A percentile compares a stretch with the other conserved stretches of the same genome.
Evolutionary conservation across 2,797 vertebrate genomes (phyloP).

Genomic region (Darevskia nairensis): DNA sequence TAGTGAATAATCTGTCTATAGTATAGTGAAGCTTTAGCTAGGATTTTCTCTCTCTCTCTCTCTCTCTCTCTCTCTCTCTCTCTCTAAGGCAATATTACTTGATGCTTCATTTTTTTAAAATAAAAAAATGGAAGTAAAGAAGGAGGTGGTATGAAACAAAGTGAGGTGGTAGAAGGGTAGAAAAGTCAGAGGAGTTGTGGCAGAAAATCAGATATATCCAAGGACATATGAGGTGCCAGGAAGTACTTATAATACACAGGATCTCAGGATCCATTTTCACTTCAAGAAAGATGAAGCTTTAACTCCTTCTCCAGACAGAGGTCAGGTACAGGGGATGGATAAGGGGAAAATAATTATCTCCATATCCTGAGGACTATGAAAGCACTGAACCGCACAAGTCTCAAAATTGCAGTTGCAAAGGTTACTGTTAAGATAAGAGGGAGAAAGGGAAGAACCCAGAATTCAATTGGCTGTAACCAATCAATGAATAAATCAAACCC

Average conservation of each 20-base stretch:
- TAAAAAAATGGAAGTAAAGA: not conserved
- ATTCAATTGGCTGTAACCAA: not conserved
- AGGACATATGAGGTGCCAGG: not conserved
- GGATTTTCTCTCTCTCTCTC: not conserved
- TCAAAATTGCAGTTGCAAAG: not conserved
- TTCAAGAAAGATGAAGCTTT: constrained; percentile 5
- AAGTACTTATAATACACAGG: not conserved
- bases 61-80: too few species aligned
- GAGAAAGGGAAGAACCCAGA: not conserved
- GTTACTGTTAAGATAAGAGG: not conserved
- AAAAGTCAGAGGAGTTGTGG: not conserved
- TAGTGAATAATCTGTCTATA: not conserved
- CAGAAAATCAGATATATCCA: not conserved
- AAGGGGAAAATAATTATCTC: not conserved
- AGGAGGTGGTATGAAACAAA: not conserved
- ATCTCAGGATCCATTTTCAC: not conserved
- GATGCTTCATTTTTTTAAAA: not conserved
- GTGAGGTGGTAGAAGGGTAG: not conserved
- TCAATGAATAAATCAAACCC: not conserved
- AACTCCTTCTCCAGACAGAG: not conserved
- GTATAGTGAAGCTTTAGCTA: not conserved
- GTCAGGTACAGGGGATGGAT: not conserved
- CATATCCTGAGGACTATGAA: not conserved
- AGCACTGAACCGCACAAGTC: not conserved
- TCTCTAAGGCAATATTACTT: not conserved